Percentiles rank a stretch among this genome's conserved stretches.
phyloP scores from a whole-genome alignment of 1,140 invertebrate genomes.

The Uloborus diversus region DNA sequence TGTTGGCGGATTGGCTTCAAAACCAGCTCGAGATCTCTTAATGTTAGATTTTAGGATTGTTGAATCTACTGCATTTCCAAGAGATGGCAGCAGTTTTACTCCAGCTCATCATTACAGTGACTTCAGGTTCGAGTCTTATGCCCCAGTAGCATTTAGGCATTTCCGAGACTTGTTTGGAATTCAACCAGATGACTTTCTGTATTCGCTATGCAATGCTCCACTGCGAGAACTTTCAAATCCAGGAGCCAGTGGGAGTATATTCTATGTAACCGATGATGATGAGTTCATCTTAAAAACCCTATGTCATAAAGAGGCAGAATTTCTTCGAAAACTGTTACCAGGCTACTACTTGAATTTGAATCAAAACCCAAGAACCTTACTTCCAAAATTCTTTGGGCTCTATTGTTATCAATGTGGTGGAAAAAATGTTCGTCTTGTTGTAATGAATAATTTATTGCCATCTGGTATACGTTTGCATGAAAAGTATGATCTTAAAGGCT shows the following conservation, averaged over 20 bases:
- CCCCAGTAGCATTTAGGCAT: constrained; percentile 98
- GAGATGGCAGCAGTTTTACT: constrained; percentile 71
- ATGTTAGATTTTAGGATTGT: constrained; percentile 99
- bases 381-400: constrained; percentile 99
- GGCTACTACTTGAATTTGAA: constrained; percentile 96
- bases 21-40: constrained; percentile 95
- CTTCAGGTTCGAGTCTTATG: constrained; percentile 93
- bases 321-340: constrained; percentile 97
- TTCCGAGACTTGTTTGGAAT: constrained; percentile 99
- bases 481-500: constrained; percentile 99
- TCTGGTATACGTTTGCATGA: constrained; percentile 95
- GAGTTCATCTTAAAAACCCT: constrained; percentile 99
- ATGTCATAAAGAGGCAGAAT: constrained; percentile 99
- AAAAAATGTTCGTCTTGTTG: constrained; percentile 97
- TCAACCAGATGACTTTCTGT: constrained; percentile 98
- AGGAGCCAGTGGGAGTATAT: constrained; percentile 98
- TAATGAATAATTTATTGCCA: constrained; percentile 99
- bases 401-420: constrained; percentile 90
- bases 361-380: constrained; percentile 96
- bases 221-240: constrained; percentile 96
- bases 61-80: constrained; percentile 94
- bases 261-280: constrained; percentile 98
- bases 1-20: constrained; percentile 94
- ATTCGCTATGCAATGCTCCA: constrained; percentile 95
- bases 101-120: constrained; percentile 72